Base-by-base conservation (phyloP, 1,140 invertebrate species). In the Cydia fagiglandana region DNA sequence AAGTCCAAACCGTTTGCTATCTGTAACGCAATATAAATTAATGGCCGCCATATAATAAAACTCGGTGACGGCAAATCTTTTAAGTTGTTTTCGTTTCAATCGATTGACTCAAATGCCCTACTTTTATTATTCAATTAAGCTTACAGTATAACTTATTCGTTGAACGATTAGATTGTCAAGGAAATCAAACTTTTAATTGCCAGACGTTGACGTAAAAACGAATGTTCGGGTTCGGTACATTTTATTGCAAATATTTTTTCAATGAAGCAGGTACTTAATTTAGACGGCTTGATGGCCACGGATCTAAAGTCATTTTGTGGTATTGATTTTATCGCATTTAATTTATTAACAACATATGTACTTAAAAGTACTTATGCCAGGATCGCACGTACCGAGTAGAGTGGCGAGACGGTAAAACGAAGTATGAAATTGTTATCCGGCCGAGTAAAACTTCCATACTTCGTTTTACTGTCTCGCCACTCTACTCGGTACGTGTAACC, bases 11-110 rank as follows among this genome's bases (percentile, higher is more conserved):
- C 82, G 87, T 86, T 90, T 77, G 83, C 85, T 89, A 89, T 91
- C 83, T 88, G 84, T 88, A 90, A 88, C 87, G 86, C 86, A 88
- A 89, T 89, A 88, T 87, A 88, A 84, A 83, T 89, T 90, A 90
- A 88, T 89, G 84, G 82, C 79, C 82, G 80, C 85, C 66, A 45
- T 87, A 87, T 87, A 89, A 88, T 89, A 88, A 87, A 86, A 87
- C 79, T 87, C 76, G 78, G 76, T 83, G 89, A 89, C 89, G 88
- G 84, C 82, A 84, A 86, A 86, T 86, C 83, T 87, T 88, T 82
- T 80, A 84, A 86, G 83, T 76, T 81, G 79, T 82, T 84, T 84
- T 78, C 70, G 79, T 82, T 80, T 77, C 81, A 85, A 89, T 87
- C 83, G 82, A 86, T 89, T 83, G 79, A 83, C 78, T 81, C 81